Conservation (phyloP, 2,113 vertebrate species). For the Gavialis gangeticus region DNA sequence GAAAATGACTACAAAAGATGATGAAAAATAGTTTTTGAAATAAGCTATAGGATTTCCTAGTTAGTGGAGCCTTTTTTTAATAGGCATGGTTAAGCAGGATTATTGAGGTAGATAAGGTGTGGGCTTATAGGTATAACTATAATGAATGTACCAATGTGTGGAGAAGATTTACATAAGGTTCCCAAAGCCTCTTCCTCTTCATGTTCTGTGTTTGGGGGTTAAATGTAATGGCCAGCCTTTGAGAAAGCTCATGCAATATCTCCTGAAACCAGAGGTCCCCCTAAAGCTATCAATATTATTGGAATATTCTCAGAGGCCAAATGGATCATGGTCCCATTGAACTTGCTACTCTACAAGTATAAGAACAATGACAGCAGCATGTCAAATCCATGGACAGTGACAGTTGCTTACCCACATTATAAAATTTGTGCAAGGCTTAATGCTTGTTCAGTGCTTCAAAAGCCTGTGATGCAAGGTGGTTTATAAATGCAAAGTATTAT, state of each 20-base stretch:
- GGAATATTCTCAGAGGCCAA: neutral
- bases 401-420: slow-evolving; percentile 59
- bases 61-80: neutral
- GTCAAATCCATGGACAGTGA: neutral
- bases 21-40: neutral
- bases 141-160: neutral
- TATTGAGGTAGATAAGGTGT: neutral
- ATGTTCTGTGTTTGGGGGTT: neutral
- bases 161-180: neutral
- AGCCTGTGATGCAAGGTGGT: slow-evolving; percentile 54
- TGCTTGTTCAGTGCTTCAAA: slow-evolving; percentile 64
- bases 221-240: neutral
- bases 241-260: neutral
- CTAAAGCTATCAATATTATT: neutral
- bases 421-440: slow-evolving; percentile 49
- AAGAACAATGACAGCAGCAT: slow-evolving; percentile 42
- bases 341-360: neutral
- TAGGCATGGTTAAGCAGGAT: neutral
- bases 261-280: neutral
- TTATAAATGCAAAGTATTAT: slow-evolving; percentile 57
- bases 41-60: neutral
- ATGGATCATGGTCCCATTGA: neutral
- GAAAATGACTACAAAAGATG: neutral
- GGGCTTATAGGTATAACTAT: neutral
- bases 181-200: neutral